Base-by-base conservation (phyloP, 2,888 invertebrate species). In the Masnerella sp. region DNA sequence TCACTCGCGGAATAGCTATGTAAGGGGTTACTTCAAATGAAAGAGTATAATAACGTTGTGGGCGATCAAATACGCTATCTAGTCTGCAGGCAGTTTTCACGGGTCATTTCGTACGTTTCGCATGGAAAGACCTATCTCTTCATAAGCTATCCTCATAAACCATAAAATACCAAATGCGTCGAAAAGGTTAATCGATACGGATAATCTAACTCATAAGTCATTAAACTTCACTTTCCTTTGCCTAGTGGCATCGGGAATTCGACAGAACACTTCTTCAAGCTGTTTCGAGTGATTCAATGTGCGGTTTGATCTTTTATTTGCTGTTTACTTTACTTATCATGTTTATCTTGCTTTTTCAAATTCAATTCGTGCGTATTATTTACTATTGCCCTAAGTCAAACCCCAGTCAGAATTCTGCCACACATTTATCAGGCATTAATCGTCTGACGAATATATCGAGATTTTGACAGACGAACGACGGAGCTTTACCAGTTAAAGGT, bases 401-500 rank as follows among this genome's bases (percentile, higher is more conserved):
- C 54, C 43, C 30, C 36, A 47, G 18, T 43, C 25, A 11, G 43
- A 61, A 42, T 69, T 40, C 40, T 25, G 49, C 1, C 43, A 30
- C n/a, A n/a, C 45, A 17, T 71, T 62, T 68, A 62, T 62, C 58
- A 45, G 40, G 17, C 32, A 49, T 45, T 47, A 51, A 54, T 47
- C 61, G 34, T 47, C 40, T 82, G 81, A 82, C 80, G 76, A 81
- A 80, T 78, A 81, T 79, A 80, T 83, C 78, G 78, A 69, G 72
- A 51, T 61, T 49, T 52, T 17, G 45, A 45, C 51, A 61, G 68
- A 64, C 56, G 72, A 74, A 71, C 61, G 49, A 45, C 43, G 59
- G 74, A 69, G 51, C 56, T 74, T 68, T 75, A 73, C 67, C 76
- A 75, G 80, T 80, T 81, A 80, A 84, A 86, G 84, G 85, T 86